Evolutionary conservation across 2,113 vertebrate species (phyloP), one percentile per base, ranked within the genome.

Genomic region (chimpanzee (Pan troglodytes)): DNA sequence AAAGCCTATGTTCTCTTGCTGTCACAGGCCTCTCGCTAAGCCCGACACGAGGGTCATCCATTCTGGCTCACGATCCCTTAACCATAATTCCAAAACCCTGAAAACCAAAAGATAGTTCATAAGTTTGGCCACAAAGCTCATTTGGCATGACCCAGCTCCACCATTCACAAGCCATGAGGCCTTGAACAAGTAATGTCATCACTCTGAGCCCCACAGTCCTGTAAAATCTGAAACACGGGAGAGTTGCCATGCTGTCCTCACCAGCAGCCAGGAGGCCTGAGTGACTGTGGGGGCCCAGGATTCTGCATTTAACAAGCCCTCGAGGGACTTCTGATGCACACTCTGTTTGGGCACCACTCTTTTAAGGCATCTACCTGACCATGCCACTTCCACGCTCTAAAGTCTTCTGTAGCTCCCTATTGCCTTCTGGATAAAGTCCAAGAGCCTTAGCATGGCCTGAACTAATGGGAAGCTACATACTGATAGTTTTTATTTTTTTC

Each of bases 31-130:
- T 67, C 11, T 43, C 20, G 1, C 48, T 3, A 2, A 64, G 35
- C 35, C 45, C 78, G 5, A 67, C 45, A 1, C 0, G 2, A 76
- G 1, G 11, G 14, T 16, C 0, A 0, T 20, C 32, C 18, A 1
- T 25, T 48, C 8, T 2, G 35, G 35, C 40, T 85, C 32, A 20
- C 9, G 5, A 4, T 35, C 35, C 30, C 17, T 23, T 17, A 8
- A 14, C 45, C 38, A 68, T 16, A n/a, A 2, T 38, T 81, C 55
- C 30, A 14, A 30, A 45, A 45, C 32, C 17, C 38, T 12, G 38
- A 52, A 70, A 91, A 88, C 32, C 6, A 45, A 22, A 68, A 68
- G 57, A 48, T 38, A 38, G 48, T 68, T 61, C 30, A 35, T 25
- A 45, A 88, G 22, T 57, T 45, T 67, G 45, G 64, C 6, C 67